Percentiles rank a stretch among this genome's conserved stretches.
Conservation (phyloP, 1,140 invertebrate species). For the Phthorimaea operculella region DNA sequence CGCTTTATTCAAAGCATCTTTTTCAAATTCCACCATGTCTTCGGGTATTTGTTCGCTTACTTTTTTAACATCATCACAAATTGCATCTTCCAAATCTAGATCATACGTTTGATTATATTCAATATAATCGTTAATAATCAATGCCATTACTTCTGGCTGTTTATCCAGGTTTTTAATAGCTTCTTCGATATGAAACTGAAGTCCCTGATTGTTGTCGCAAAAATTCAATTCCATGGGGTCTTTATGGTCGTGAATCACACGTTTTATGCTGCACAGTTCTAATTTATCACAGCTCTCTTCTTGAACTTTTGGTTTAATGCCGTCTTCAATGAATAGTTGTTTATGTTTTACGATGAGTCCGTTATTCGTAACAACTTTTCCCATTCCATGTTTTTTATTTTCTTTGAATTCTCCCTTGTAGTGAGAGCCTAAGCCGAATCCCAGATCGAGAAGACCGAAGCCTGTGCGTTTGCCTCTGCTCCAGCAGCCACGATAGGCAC, state of each 20-base stretch:
- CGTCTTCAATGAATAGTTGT: conserved; percentile 64
- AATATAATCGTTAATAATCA: conserved; percentile 41
- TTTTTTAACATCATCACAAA: conserved; percentile 10
- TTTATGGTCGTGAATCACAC: conserved; percentile 1
- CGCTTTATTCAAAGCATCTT: conserved; percentile 46
- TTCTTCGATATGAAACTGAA: conserved; percentile 47
- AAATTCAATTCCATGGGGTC: conserved; percentile 46
- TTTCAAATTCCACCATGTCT: conserved; percentile 53
- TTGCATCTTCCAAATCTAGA: background rate
- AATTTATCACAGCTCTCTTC: background rate
- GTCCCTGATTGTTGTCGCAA: conserved; percentile 37
- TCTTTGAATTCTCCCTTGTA: conserved; percentile 68
- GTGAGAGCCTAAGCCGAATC: conserved; percentile 62
- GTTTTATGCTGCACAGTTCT: background rate
- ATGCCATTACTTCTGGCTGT: conserved; percentile 27
- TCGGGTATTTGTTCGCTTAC: conserved; percentile 6
- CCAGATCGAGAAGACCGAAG: conserved; percentile 64
- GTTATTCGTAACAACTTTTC: conserved; percentile 67
- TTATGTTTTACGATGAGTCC: conserved; percentile 62
- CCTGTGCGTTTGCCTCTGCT: conserved; percentile 64
- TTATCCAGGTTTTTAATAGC: conserved; percentile 47
- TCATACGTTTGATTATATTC: conserved; percentile 34
- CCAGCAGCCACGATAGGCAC: conserved; percentile 68
- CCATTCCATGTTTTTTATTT: conserved; percentile 69
- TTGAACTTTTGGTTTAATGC: conserved; percentile 25